Evolutionary conservation across 1,140 invertebrate genomes (phyloP).

Genomic region (Euura lappo): DNA sequence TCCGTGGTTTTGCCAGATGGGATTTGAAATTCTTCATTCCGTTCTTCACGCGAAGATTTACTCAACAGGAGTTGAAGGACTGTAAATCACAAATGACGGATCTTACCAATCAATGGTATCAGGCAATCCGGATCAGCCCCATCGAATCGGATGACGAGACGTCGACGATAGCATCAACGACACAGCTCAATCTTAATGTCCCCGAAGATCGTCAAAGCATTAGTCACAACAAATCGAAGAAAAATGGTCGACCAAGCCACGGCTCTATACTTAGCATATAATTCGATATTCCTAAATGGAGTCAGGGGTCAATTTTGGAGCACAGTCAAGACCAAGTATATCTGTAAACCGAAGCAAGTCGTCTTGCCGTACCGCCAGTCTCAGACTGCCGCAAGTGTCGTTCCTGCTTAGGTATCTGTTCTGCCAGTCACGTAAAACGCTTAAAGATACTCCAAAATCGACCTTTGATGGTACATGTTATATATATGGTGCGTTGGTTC

Average conservation of each 20-base stretch:
- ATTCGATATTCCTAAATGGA: slow-evolving; percentile 15
- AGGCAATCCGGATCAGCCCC: slow-evolving; percentile 86
- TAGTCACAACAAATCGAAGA: slow-evolving; percentile 35
- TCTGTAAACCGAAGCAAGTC: too few relatives aligned
- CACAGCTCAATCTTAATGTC: slow-evolving; percentile 43
- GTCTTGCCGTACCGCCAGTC: too few relatives aligned
- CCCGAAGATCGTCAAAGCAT: slow-evolving; percentile 34
- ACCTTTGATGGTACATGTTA: too few relatives aligned
- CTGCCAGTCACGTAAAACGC: neutral
- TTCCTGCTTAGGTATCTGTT: too few relatives aligned
- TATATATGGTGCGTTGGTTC: too few relatives aligned
- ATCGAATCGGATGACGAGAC: slow-evolving; percentile 72
- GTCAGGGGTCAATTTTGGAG: too few relatives aligned
- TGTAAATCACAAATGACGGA: slow-evolving; percentile 96
- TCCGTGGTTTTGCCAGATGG: slow-evolving; percentile 85
- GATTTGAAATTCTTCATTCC: slow-evolving; percentile 95
- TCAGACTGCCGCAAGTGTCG: neutral
- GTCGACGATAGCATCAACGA: slow-evolving; percentile 47
- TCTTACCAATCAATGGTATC: slow-evolving; percentile 96
- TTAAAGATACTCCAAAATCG: too few relatives aligned
- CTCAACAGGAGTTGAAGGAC: slow-evolving; percentile 92
- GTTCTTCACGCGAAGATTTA: slow-evolving; percentile 93
- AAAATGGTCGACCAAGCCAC: slow-evolving; percentile 49
- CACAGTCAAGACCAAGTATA: too few relatives aligned
- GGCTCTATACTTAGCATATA: slow-evolving; percentile 56